Percentiles rank a stretch among this genome's conserved stretches.
Evolutionary conservation across 2,113 vertebrate genomes (phyloP).

Genomic region (Probosciger aterrimus): DNA sequence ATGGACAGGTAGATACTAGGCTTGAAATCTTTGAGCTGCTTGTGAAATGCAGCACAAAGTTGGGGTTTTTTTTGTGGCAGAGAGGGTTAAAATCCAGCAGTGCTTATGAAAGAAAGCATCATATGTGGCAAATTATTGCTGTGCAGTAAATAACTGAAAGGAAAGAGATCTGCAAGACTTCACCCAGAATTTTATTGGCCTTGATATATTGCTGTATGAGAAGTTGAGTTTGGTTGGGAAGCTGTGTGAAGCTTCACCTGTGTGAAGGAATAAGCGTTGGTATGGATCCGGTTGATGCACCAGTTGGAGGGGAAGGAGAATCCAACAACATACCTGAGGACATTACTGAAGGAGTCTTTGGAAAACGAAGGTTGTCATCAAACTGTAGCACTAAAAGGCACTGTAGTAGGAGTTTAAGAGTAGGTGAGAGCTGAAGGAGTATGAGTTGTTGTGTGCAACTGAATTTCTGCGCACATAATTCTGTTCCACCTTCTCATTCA

Average conservation of each 20-base stretch:
- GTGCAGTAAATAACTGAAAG: background rate
- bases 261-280: background rate
- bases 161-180: background rate
- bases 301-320: background rate
- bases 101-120: background rate
- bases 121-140: background rate
- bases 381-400: background rate
- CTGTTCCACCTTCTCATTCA: background rate
- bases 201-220: background rate
- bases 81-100: background rate
- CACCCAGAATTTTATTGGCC: background rate
- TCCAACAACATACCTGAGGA: background rate
- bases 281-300: background rate
- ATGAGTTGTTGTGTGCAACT: background rate
- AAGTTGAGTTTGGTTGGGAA: background rate
- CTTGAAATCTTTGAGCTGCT: background rate
- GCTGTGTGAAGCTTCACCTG: too few species aligned
- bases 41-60: background rate
- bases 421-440: background rate
- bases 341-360: background rate
- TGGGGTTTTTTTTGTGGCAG: background rate
- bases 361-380: background rate
- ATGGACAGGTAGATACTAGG: background rate
- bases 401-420: background rate
- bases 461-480: background rate